Conservation (phyloP, 1,140 invertebrate genomes). For the Tetragnatha versicolor region DNA sequence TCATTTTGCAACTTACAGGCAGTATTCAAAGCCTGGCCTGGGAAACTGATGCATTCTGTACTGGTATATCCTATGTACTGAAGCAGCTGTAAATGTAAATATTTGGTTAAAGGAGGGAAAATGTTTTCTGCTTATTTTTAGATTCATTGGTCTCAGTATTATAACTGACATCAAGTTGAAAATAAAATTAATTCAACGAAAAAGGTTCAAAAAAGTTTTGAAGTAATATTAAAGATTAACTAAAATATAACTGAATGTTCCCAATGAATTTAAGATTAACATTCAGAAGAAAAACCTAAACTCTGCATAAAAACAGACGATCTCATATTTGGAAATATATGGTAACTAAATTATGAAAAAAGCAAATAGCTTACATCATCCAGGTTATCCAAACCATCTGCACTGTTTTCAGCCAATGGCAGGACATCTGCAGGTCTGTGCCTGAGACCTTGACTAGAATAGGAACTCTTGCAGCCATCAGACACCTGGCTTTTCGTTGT, state of each 20-base stretch:
- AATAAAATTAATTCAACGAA: no score
- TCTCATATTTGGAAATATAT: background rate
- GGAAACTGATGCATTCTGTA: conserved; percentile 78
- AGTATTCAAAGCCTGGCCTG: conserved; percentile 63
- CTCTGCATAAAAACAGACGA: no score
- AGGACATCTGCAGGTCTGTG: conserved; percentile 77
- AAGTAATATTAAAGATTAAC: no score
- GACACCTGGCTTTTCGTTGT: conserved; percentile 13
- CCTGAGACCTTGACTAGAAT: conserved; percentile 73
- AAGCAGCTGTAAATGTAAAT: conserved; percentile 67
- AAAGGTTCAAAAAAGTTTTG: no score
- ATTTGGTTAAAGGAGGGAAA: background rate
- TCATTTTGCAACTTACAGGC: conserved; percentile 62
- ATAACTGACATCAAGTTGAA: no score
- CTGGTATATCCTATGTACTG: conserved; percentile 91
- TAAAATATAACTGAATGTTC: no score
- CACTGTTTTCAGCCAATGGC: conserved; percentile 81
- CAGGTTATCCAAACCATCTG: conserved; percentile 88
- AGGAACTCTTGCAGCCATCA: conserved; percentile 58
- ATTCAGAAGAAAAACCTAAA: no score
- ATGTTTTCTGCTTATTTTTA: background rate
- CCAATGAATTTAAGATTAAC: no score
- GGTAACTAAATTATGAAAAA: background rate
- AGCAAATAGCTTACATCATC: conserved; percentile 78
- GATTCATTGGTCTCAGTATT: no score